phyloP scores from a whole-genome alignment of 2,797 vertebrate species.

The Crocodylus rhombifer region DNA sequence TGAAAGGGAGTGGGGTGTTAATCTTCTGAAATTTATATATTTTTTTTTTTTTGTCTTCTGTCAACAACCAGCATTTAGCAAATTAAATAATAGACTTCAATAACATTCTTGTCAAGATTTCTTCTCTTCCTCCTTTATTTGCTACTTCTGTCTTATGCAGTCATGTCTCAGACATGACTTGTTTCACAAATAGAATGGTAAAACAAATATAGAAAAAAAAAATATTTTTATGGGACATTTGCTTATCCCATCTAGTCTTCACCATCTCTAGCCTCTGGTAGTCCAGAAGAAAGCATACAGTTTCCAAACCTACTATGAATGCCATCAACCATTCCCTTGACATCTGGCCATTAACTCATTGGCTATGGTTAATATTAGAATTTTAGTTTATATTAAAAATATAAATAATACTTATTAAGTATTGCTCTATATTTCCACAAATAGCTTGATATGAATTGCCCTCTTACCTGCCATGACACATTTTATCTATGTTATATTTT shows the following conservation, averaged over 20 bases:
- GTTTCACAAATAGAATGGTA: background rate
- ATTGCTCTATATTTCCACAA: background rate
- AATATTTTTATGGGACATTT: no score
- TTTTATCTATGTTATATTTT: background rate
- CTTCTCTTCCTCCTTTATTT: fast-evolving
- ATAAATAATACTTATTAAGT: background rate
- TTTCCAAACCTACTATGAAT: background rate
- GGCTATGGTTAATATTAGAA: background rate
- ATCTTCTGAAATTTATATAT: background rate
- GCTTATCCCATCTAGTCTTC: no score
- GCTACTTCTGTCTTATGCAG: background rate
- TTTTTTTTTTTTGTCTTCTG: fast-evolving
- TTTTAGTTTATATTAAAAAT: background rate
- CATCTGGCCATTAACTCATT: background rate
- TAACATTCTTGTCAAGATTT: background rate
- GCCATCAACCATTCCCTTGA: background rate
- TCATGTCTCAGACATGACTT: background rate
- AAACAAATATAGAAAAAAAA: background rate
- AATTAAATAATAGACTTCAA: background rate
- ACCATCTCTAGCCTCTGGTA: no score
- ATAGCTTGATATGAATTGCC: background rate
- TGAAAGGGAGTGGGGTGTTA: background rate
- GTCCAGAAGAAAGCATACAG: background rate
- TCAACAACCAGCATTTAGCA: background rate
- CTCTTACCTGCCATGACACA: background rate